Evolutionary conservation across 2,113 vertebrate genomes (phyloP).

Genomic region (Puffinus mauretanicus): DNA sequence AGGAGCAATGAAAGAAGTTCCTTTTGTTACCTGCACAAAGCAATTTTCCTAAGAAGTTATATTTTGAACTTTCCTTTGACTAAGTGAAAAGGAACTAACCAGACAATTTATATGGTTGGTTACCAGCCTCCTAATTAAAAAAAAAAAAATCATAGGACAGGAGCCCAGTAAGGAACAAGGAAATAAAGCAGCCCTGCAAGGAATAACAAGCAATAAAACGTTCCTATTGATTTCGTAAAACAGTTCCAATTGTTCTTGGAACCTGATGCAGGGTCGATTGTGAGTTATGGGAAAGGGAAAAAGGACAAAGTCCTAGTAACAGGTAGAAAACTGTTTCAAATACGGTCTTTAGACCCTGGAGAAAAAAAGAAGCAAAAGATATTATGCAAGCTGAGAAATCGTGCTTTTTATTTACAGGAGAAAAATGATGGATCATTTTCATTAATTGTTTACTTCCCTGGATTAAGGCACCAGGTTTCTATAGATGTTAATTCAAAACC

Average conservation of each 20-base stretch:
- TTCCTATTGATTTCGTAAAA: conserved; percentile 6
- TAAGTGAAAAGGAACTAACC: not conserved
- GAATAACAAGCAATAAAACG: not conserved
- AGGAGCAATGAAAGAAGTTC: not conserved
- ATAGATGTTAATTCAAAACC: not conserved
- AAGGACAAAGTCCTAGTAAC: not conserved
- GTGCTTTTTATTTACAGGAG: not conserved
- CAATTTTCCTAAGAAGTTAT: not conserved
- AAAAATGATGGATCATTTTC: not conserved
- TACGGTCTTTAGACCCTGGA: not conserved
- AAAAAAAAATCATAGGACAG: not conserved
- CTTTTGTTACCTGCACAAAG: not conserved
- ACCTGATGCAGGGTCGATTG: not conserved
- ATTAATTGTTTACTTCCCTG: not conserved
- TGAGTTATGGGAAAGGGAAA: conserved; percentile 31
- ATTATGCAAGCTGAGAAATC: not conserved
- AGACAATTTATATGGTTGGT: not conserved
- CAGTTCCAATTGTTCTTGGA: not conserved
- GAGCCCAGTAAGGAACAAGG: not conserved
- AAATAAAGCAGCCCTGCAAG: not conserved
- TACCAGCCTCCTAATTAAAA: not conserved
- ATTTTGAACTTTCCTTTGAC: not conserved
- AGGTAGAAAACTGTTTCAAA: conserved; percentile 32
- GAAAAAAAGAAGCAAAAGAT: not conserved
- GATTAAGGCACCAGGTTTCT: not conserved